Evolutionary conservation across 2,113 vertebrate species (phyloP), one percentile per base, ranked within the genome.

Genomic region (Calonectris borealis): DNA sequence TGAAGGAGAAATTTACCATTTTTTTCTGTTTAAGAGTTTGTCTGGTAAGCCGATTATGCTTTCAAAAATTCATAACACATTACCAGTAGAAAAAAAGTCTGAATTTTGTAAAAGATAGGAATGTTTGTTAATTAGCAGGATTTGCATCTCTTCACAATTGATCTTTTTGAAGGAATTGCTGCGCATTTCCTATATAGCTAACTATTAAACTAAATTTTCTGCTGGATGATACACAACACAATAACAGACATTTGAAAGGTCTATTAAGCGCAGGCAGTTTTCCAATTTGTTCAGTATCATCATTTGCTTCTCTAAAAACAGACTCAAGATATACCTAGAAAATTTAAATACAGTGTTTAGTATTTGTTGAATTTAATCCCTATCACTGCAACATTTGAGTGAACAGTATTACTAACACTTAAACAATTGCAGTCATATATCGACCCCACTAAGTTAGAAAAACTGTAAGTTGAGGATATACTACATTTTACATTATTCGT

Each of bases 231-330:
- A 61, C 42, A 86, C 49, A 70, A 75, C 72, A 83, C 64, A 92
- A 4, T n/a, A 75, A 86, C 18, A 94, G 69, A 62, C 60, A 49
- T 60, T 16, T 86, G 72, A 90, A 80, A 96, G 90, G 80, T 86
- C 77, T 95, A 68, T 91, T 92, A 93, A 92, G 51, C 46, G 62
- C 55, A 83, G 60, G 46, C 82, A 88, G 48, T 68, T 95, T 92
- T 80, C 71, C 94, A 90, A 60, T 93, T 92, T 93, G 24, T 68
- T 90, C 79, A 64, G 64, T 55, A 94, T 81, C 82, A 95, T 36
- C 42, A 70, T 66, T 73, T 42, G 20, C 46, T 66, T 82, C 54
- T 75, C 76, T 78, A 58, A 90, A 73, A 83, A 83, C 16, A 76
- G 32, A 61, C n/a, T 81, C 42, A 31, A 62, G 52, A 68, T 73